Conservation (phyloP, 2,113 vertebrate genomes). For the Antidorcas marsupialis region DNA sequence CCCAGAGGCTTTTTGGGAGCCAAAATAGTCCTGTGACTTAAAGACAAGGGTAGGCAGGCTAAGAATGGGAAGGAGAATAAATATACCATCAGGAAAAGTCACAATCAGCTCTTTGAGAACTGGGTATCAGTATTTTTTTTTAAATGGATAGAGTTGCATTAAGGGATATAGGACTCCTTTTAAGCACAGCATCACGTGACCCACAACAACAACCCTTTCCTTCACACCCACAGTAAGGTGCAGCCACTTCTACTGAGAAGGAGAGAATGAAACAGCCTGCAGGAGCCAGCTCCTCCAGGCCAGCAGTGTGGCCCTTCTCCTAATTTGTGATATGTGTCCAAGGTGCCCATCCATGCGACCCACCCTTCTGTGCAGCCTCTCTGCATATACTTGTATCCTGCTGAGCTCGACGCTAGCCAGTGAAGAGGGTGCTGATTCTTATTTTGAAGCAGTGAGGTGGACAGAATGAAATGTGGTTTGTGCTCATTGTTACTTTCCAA, state of each 20-base stretch:
- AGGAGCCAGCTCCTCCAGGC: neutral
- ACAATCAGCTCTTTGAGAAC: neutral
- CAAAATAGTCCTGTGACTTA: slow-evolving; percentile 10
- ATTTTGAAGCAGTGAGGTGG: neutral
- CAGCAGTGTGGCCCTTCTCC: neutral
- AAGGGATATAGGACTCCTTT: neutral
- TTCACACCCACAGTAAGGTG: neutral
- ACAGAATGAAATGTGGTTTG: neutral
- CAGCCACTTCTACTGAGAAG: neutral
- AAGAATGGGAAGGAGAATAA: neutral
- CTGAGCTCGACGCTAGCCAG: neutral
- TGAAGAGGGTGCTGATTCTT: too few relatives aligned
- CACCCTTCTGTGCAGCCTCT: neutral
- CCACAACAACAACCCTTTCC: neutral
- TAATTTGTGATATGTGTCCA: neutral
- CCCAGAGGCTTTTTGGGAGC: neutral
- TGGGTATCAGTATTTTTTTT: neutral
- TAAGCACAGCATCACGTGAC: neutral
- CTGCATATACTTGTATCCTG: neutral
- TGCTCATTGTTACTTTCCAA: neutral
- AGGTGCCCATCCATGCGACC: rapidly evolving
- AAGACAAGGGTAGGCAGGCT: neutral
- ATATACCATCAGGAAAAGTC: neutral
- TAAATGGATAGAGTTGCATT: neutral
- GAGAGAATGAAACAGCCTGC: neutral